Base-by-base conservation (phyloP, 2,888 invertebrate genomes). In the Andrena marginata region DNA sequence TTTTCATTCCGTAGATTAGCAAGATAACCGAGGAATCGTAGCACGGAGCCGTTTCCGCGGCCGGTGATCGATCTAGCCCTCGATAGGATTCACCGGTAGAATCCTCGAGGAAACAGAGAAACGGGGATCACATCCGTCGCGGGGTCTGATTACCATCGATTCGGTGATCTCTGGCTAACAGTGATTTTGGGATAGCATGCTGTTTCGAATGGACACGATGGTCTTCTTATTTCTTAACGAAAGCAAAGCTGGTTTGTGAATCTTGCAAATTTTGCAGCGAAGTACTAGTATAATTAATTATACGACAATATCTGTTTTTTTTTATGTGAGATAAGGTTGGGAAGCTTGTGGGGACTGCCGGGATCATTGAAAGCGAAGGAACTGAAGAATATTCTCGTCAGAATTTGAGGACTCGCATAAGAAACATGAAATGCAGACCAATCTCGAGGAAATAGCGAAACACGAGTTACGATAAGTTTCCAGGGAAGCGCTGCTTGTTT, bases 11-110 rank as follows among this genome's bases (percentile, higher is more conserved):
- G 65, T 31, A 85, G 77, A 88, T 84, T 79, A 78, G 83, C 84
- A 83, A 87, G 92, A 92, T 92, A 92, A 91, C 90, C 56, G 60
- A 10, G 20, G 8, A 48, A 48, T 42, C 51, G 23, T 35, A 26
- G 16, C 23, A 16, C 13, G 16, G 29, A 10, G 56, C 48, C 62
- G 67, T 77, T 73, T 85, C 81, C 82, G 68, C 51, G 72, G 82
- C 68, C 67, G 72, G 48, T 48, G 26, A 16, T 62, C 59, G 73
- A 65, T 69, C 64, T 75, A 78, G 85, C 68, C 59, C 8, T 31
- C 83, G 87, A 89, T 90, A 89, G 64, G 77, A 89, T 89, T 87
- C 82, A 80, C 26, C 48, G 67, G 23, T 56, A 80, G 16, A 23
- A 23, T 26, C 13, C 48, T 23, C 23, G 23, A 54, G 77, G 69